These are phyloP conservation scores for Pseudococcus jackbeardsleyi DNA, from an alignment of 2,888 invertebrate species.

Conservation along the genomic window DNA sequence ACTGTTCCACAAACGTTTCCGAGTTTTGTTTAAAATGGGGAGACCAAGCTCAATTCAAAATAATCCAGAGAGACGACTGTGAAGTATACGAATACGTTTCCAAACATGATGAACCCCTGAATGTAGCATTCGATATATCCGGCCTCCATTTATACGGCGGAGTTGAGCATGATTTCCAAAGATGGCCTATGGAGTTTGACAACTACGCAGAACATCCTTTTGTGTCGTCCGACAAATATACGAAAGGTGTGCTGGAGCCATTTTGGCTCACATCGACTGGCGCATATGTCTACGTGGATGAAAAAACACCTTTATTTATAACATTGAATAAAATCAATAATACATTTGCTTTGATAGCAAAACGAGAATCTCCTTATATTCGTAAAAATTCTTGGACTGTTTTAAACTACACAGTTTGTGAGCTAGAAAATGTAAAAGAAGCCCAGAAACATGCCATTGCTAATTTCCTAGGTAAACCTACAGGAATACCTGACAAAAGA, in stretches of 20 bases:
- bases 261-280: slow-evolving; percentile 83
- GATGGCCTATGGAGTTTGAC: slow-evolving; percentile 77
- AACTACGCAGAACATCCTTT: slow-evolving; percentile 74
- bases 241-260: slow-evolving; percentile 75
- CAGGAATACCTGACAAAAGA: slow-evolving; percentile 75
- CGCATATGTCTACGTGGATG: slow-evolving; percentile 76
- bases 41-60: background rate
- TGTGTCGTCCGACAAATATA: slow-evolving; percentile 74
- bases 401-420: slow-evolving; percentile 77
- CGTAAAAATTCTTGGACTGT: slow-evolving; percentile 63
- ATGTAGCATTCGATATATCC: slow-evolving; percentile 73
- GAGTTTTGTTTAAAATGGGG: slow-evolving; percentile 39
- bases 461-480: slow-evolving; percentile 77
- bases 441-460: slow-evolving; percentile 78
- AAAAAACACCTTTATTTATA: slow-evolving; percentile 78
- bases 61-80: slow-evolving; percentile 2
- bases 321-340: slow-evolving; percentile 68
- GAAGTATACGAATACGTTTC: slow-evolving; percentile 50
- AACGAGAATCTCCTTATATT: slow-evolving; percentile 70
- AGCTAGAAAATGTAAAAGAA: slow-evolving; percentile 74
- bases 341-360: slow-evolving; percentile 70
- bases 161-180: slow-evolving; percentile 75
- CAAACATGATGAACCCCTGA: slow-evolving; percentile 76
- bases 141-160: slow-evolving; percentile 78
- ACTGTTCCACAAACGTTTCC: slow-evolving; percentile 17